Evolutionary conservation across 1,140 invertebrate species (phyloP).

Genomic region (Neotoxoptera formosana): DNA sequence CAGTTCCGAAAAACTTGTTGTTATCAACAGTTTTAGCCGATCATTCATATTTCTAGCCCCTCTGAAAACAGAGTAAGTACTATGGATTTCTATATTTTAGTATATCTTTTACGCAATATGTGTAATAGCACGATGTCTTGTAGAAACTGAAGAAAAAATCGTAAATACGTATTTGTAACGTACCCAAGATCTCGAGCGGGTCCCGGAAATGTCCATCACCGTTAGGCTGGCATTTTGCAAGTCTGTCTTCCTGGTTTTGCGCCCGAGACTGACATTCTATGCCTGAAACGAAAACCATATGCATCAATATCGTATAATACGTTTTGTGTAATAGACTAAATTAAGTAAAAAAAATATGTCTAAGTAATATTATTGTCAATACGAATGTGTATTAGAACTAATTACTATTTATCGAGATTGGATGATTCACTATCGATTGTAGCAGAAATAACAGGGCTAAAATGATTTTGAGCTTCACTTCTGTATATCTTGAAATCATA

Average conservation of each 20-base stretch:
- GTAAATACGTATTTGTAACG: background rate
- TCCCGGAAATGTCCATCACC: background rate
- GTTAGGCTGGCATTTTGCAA: background rate
- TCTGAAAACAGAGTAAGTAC: too few relatives aligned
- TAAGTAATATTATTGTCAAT: background rate
- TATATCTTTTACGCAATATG: too few relatives aligned
- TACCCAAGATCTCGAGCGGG: background rate
- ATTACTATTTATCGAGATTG: background rate
- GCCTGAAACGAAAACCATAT: background rate
- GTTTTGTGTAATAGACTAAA: background rate
- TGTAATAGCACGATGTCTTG: too few relatives aligned
- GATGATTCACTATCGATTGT: background rate
- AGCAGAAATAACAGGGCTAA: background rate
- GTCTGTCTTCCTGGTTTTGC: background rate
- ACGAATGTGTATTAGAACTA: background rate
- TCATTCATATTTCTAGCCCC: too few relatives aligned
- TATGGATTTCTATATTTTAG: too few relatives aligned
- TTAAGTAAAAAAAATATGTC: background rate
- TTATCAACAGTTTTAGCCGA: too few relatives aligned
- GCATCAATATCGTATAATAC: background rate
- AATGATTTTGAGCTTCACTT: background rate
- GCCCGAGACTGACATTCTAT: background rate
- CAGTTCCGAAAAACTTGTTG: too few relatives aligned
- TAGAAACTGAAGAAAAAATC: too few relatives aligned
- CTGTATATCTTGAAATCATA: background rate